Conservation (phyloP, 2,888 invertebrate species). For the Allophyes oxyacanthae region DNA sequence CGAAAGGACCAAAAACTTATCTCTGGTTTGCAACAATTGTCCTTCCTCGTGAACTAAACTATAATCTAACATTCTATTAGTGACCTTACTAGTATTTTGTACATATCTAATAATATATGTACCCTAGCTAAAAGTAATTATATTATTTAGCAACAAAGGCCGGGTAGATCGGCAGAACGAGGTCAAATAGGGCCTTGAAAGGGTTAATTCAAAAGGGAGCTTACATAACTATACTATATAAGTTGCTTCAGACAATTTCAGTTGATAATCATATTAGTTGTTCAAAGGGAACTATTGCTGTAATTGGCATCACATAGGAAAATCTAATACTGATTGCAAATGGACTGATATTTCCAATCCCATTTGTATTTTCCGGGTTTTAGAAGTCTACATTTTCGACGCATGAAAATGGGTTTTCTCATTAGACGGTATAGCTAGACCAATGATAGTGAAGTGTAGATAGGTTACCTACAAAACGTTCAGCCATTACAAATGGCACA, state of each 20-base stretch:
- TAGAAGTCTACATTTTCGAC: no score
- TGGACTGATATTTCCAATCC: not conserved
- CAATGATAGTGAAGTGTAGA: no score
- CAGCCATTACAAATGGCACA: no score
- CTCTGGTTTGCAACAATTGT: no score
- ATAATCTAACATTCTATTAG: no score
- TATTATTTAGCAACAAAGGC: constrained; percentile 38
- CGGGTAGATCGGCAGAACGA: constrained; percentile 32
- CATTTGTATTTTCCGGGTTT: no score
- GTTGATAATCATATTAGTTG: constrained; percentile 39
- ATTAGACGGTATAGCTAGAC: no score
- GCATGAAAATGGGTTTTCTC: no score
- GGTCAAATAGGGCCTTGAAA: constrained; percentile 35
- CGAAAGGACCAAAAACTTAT: no score
- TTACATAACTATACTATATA: constrained; percentile 22
- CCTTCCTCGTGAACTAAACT: no score
- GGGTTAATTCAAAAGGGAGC: constrained; percentile 44
- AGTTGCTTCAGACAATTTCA: constrained; percentile 23
- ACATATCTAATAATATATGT: not conserved
- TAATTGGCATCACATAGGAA: constrained; percentile 5
- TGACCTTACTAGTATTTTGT: no score
- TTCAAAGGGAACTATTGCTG: constrained; percentile 1
- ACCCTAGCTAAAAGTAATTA: constrained; percentile 20
- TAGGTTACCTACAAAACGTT: no score
- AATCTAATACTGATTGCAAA: not conserved